Conservation (phyloP, 2,797 vertebrate species). For the Cyprinodon diabolis region DNA sequence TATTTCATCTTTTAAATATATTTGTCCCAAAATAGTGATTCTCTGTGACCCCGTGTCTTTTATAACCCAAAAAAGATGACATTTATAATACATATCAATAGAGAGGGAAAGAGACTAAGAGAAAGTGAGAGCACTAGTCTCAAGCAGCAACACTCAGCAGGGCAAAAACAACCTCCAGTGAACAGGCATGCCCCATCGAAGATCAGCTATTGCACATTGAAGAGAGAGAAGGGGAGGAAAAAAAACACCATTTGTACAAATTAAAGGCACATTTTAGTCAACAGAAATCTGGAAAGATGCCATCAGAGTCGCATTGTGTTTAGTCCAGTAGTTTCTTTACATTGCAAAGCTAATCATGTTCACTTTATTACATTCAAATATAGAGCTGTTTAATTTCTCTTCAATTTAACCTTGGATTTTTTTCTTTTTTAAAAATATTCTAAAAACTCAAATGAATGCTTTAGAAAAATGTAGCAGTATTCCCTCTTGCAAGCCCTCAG, state of each 20-base stretch:
- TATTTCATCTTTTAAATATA: constrained; percentile 52
- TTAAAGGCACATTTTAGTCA: constrained; percentile 81
- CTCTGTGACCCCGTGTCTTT: constrained; percentile 70
- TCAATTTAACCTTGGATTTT: not conserved
- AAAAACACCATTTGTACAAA: constrained; percentile 61
- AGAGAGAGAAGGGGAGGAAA: constrained; percentile 48
- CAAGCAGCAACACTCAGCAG: constrained; percentile 77
- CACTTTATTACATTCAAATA: constrained; percentile 48
- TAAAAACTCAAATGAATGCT: not conserved
- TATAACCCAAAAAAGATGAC: constrained; percentile 74
- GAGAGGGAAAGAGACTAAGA: constrained; percentile 54
- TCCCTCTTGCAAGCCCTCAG: constrained; percentile 35
- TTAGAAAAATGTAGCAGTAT: constrained; percentile 16
- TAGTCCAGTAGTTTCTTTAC: constrained; percentile 45
- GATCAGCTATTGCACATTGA: constrained; percentile 75
- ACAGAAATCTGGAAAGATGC: constrained; percentile 72
- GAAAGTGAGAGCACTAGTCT: constrained; percentile 61
- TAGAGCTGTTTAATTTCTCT: constrained; percentile 20
- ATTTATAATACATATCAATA: constrained; percentile 73
- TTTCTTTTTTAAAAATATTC: not conserved
- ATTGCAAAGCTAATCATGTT: constrained; percentile 38
- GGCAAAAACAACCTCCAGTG: constrained; percentile 67
- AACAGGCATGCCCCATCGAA: constrained; percentile 77
- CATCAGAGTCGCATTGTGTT: constrained; percentile 53
- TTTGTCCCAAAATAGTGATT: constrained; percentile 76